These are phyloP conservation scores for Nasonia longicornis DNA, from an alignment of 1,140 invertebrate genomes.

Conservation along the genomic window DNA sequence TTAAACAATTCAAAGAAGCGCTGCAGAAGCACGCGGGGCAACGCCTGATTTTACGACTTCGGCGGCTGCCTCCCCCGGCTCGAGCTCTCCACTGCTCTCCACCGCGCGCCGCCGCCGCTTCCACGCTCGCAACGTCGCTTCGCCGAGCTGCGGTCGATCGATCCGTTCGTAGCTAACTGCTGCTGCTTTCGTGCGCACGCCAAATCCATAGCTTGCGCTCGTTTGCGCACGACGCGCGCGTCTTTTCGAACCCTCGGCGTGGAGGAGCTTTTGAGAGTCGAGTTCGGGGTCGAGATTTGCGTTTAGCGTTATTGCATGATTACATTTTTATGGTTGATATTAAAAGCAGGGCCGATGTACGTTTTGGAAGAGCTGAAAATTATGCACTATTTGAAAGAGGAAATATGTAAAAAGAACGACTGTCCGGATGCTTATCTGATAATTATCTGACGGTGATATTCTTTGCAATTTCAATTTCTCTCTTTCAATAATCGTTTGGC, in stretches of 20 bases:
- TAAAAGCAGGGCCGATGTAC: no score
- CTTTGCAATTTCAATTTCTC: no score
- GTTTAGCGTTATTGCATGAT: no score
- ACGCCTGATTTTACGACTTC: slow-evolving; percentile 35
- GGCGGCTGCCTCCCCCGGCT: background rate
- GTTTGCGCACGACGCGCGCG: background rate
- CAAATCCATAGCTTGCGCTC: background rate
- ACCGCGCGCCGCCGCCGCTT: background rate
- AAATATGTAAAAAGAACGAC: no score
- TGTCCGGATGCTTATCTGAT: no score
- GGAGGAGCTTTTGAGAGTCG: background rate
- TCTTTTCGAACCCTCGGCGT: background rate
- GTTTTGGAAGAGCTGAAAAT: no score
- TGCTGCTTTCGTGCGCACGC: background rate
- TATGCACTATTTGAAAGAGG: no score
- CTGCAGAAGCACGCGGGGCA: slow-evolving; percentile 12
- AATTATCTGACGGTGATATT: no score
- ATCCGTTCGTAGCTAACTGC: background rate
- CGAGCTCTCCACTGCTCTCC: background rate
- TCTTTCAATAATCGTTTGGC: no score
- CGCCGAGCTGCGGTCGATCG: slow-evolving; percentile 23
- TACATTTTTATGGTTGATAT: no score
- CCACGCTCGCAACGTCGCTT: background rate
- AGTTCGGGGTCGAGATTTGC: no score
- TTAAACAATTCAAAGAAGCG: slow-evolving; percentile 42